Conservation (phyloP, 2,113 vertebrate species). For the Chlorocebus sabaeus region DNA sequence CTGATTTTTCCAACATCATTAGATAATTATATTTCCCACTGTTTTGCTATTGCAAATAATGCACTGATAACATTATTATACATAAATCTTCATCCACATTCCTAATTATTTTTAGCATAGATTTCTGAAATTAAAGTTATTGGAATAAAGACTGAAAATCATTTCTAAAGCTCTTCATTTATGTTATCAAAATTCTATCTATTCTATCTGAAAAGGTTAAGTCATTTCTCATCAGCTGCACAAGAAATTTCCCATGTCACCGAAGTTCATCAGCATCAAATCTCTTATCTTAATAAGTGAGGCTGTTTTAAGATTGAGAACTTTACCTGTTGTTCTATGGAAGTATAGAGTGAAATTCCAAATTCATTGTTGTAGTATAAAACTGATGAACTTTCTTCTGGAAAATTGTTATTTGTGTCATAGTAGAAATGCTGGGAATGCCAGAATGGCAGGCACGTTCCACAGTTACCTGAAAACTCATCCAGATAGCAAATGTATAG, state of each 20-base stretch:
- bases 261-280: background rate
- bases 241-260: background rate
- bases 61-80: background rate
- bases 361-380: background rate
- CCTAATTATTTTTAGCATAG: background rate
- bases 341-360: background rate
- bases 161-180: background rate
- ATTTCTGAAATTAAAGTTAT: conserved; percentile 29
- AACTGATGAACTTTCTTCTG: background rate
- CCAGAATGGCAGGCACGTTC: conserved; percentile 23
- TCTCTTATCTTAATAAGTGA: background rate
- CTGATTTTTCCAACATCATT: background rate
- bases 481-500: background rate
- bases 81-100: background rate
- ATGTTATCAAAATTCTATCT: background rate
- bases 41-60: background rate
- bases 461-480: conserved; percentile 61
- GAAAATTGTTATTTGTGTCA: background rate
- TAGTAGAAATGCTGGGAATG: conserved; percentile 43
- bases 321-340: background rate
- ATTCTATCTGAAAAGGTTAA: background rate
- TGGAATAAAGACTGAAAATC: background rate
- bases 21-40: background rate
- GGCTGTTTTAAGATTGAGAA: background rate
- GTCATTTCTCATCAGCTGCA: background rate